Evolutionary conservation across 2,113 vertebrate genomes (phyloP), one percentile per base, ranked within the genome.

Genomic region (Centropus unirufus): DNA sequence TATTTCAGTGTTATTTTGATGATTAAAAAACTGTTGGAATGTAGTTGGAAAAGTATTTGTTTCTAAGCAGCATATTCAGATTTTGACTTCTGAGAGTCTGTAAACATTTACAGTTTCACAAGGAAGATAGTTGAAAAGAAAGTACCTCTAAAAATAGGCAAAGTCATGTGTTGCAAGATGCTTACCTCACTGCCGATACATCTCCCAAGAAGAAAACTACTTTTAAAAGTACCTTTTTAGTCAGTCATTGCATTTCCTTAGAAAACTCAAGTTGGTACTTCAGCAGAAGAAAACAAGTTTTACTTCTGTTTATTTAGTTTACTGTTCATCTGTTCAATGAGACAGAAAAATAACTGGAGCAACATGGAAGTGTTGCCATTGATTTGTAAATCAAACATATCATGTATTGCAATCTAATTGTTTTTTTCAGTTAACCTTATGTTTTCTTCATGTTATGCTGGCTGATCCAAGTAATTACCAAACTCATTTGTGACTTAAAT

Each of bases 391-490:
- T 42, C 49, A 87, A 92, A 69, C 8, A 18, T 82, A 59, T 57
- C 52, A 24, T 94, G 22, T 9, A 12, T 52, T 74, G 21, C 32
- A 24, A 36, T 63, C 64, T 72, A 76, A 74, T 44, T 44, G 36
- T 85, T 29, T 83, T 27, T 85, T 26, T 82, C 24, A 21, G 66
- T 88, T 92, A 85, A 88, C 52, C 30, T 87, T 47, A 47, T n/a
- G 3, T 97, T 97, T 96, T 29, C 27, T 77, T 88, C 63, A 30
- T 14, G 4, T 69, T 61, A 51, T 55, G 72, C 59, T 82, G 68
- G 77, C 40, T 61, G 73, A 40, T 93, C 74, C 86, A 85, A 78
- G 77, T 87, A 93, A 96, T 96, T 93, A 92, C 26, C 46, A 61
- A 89, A 92, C 27, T 94, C 17, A 47, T 52, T 85, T 93, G 40